Evolutionary conservation across 2,113 vertebrate species (phyloP), one percentile per base, ranked within the genome.

Genomic region (Pitta sordida): DNA sequence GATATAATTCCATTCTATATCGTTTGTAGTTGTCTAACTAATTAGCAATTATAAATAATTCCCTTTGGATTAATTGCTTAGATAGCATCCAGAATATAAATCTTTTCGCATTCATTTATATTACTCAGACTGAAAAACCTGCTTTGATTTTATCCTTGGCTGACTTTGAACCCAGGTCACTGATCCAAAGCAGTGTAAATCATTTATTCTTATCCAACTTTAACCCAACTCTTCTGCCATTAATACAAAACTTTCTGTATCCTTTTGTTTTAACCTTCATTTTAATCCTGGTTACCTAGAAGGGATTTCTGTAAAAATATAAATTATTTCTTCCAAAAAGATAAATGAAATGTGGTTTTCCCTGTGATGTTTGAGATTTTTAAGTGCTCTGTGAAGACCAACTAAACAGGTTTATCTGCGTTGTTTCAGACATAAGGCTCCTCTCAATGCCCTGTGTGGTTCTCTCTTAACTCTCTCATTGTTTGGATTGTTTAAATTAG

Each of bases 1-100:
- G 82, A 53, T 53, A 92, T 81, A 90, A 93, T 93, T 93, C 49
- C 16, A 80, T 82, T 92, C 69, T 82, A 36, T 86, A 85, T 85
- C 34, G 49, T 77, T 96, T 96, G 93, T 94, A 91, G 27, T 83
- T 91, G 83, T 88, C 89, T 96, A 55, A 91, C 58, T 93, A 91
- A 95, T 95, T 94, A 95, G 56, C 64, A 96, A 76, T 94, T 96
- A 73, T 81, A 94, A 96, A 93, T 93, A 96, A 90, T 81, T 94
- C 71, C 27, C 29, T 80, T 53, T 93, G 67, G 56, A 91, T 93
- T 92, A 95, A 96, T 96, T 95, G 86, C 91, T 94, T 90, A 91
- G 77, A 92, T 79, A 94, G 49, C 39, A 92, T 83, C 92, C 67
- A 88, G 56, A 95, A 97, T 88, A 59, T 91, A 94, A 96, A 86